Evolutionary conservation across 2,113 vertebrate genomes (phyloP).

Genomic region (Oryzias melastigma): DNA sequence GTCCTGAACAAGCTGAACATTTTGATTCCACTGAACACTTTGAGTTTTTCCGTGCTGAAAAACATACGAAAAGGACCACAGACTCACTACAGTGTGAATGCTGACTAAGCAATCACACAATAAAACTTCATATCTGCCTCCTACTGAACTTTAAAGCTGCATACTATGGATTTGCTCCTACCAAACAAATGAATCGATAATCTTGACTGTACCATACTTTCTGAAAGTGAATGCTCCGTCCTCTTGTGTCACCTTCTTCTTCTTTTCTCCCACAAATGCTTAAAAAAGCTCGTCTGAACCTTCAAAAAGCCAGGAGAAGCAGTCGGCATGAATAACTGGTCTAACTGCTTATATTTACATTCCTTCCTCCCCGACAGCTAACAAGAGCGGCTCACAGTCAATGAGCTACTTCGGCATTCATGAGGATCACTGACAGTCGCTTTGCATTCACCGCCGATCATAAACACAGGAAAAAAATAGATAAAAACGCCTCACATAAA

Average conservation of each 20-base stretch:
- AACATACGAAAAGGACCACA: too few relatives aligned
- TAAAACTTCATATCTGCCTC: too few relatives aligned
- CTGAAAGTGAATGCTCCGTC: conserved; percentile 3
- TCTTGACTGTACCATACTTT: too few relatives aligned
- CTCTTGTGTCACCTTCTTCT: conserved; percentile 14
- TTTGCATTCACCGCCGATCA: conserved; percentile 81
- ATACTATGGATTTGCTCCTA: too few relatives aligned
- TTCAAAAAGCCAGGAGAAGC: conserved; percentile 68
- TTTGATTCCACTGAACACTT: too few relatives aligned
- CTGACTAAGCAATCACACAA: too few relatives aligned
- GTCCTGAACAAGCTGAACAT: too few relatives aligned
- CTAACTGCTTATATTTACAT: conserved; percentile 78
- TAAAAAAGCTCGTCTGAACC: conserved; percentile 62
- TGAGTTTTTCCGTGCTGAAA: too few relatives aligned
- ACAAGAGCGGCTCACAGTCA: conserved; percentile 81
- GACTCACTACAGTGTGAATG: too few relatives aligned
- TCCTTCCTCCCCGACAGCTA: conserved; percentile 79
- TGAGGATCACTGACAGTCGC: conserved; percentile 80
- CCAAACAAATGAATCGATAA: too few relatives aligned
- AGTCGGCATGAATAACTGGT: conserved; percentile 75
- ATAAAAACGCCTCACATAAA: conserved; percentile 48
- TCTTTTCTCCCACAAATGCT: conserved; percentile 23
- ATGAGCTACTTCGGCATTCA: conserved; percentile 80
- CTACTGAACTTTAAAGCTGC: too few relatives aligned
- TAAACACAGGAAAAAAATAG: conserved; percentile 66